Conservation (phyloP, 2,797 vertebrate genomes). For the Zenarchopterus dispar region DNA sequence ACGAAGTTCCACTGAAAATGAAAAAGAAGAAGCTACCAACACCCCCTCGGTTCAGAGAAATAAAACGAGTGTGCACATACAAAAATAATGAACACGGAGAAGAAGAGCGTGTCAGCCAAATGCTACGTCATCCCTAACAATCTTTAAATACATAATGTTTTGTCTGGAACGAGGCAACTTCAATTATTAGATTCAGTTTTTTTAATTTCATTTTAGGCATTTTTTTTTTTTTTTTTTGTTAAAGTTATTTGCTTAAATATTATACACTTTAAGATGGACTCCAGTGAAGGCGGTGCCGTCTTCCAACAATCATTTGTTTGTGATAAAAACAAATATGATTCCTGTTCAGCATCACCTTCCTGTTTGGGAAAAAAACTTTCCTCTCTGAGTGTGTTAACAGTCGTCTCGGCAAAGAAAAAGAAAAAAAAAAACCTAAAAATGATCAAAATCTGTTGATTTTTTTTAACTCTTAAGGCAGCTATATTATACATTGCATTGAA, state of each 20-base stretch:
- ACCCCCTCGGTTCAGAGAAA: neutral
- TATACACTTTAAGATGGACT: no score
- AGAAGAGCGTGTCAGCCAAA: neutral
- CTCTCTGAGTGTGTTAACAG: slow-evolving; percentile 32
- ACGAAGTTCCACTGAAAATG: no score
- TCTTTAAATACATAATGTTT: slow-evolving; percentile 12
- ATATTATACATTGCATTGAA: slow-evolving; percentile 48
- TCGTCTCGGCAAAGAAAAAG: slow-evolving; percentile 38
- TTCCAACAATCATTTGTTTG: slow-evolving; percentile 8
- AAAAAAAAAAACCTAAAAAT: slow-evolving; percentile 6
- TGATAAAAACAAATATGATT: neutral
- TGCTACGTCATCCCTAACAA: slow-evolving; percentile 24
- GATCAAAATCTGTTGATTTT: slow-evolving; percentile 3
- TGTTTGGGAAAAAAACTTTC: slow-evolving; percentile 63
- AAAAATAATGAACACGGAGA: neutral
- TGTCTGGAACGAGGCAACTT: neutral
- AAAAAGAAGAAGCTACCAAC: no score
- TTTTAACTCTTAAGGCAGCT: slow-evolving; percentile 65
- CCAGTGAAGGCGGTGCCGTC: no score
- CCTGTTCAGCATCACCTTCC: slow-evolving; percentile 5
- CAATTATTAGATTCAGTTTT: no score
- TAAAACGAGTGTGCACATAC: neutral
- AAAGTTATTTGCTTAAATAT: no score
- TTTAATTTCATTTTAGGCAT: slow-evolving; percentile 11
- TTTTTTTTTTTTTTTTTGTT: no score